Evolutionary conservation across 2,888 invertebrate species (phyloP), one percentile per base, ranked within the genome.

Genomic region (Ceriagrion tenellum): DNA sequence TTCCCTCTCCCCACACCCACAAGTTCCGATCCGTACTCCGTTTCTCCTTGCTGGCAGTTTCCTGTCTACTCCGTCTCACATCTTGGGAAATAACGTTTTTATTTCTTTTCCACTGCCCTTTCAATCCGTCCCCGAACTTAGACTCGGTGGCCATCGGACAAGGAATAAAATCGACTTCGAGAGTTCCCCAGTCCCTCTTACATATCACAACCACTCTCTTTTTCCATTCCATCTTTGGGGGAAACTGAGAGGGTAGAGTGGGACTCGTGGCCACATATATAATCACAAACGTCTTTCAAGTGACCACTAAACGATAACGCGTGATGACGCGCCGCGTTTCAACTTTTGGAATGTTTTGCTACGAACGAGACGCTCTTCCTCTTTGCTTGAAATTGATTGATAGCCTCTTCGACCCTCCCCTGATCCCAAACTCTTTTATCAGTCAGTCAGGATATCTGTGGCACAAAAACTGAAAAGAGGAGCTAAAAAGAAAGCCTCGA

Each of bases 381-480:
- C 81, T 0, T 20, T 20, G 59, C 30, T 35, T 13, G 81, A 81
- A 81, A 81, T 81, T 81, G 81, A 81, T 81, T 81, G 81, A 81
- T 81, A 81, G 35, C 81, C 81, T 81, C 81, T 81, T 81, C 26
- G 81, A 81, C 81, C 81, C 81, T 30, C 81, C 81, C 35, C 81
- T 81, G 81, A 81, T 35, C 81, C 81, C 81, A 81, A 81, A 81
- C 35, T 81, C 81, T 81, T 81, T 81, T 81, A 81, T 81, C 81
- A 35, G 81, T 81, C 35, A 35, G 3, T n/a, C 12, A n/a, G 35
- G 35, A 81, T 13, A 81, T 81, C 30, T n/a, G 30, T 30, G 1
- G 16, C 81, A 81, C 30, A 81, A 81, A 81, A 81, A 81, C 81
- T 81, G 81, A 13, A 81, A 35, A 35, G 81, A 35, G 35, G 81